These are phyloP conservation scores for Mya arenaria DNA, from an alignment of 1,140 invertebrate genomes.

Conservation along the genomic window DNA sequence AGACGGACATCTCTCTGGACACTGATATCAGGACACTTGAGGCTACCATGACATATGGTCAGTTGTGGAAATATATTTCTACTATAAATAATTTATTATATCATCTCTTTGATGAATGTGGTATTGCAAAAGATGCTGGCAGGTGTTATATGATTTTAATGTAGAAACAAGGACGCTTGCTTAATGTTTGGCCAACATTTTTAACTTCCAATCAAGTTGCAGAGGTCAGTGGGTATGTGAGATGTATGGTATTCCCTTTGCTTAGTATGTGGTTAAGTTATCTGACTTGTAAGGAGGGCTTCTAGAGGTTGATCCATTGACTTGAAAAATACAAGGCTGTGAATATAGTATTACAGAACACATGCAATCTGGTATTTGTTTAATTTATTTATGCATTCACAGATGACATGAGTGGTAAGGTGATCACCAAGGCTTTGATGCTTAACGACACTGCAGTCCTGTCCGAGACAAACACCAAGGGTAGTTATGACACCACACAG, in stretches of 20 bases:
- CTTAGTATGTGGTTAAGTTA: too few species aligned
- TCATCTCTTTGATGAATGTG: neutral
- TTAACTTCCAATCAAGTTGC: too few species aligned
- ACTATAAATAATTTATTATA: neutral
- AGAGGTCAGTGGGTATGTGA: too few species aligned
- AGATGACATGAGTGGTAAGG: slow-evolving; percentile 26
- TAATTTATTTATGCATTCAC: neutral
- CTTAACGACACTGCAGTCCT: slow-evolving; percentile 12
- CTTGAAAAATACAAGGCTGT: too few species aligned
- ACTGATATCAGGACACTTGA: slow-evolving; percentile 24
- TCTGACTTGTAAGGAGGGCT: too few species aligned
- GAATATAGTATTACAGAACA: too few species aligned
- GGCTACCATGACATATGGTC: slow-evolving; percentile 43
- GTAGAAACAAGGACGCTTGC: too few species aligned
- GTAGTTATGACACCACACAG: neutral
- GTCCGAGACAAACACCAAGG: slow-evolving; percentile 13
- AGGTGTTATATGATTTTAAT: neutral
- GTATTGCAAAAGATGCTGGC: neutral
- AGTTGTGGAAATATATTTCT: neutral
- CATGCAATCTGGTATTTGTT: too few species aligned
- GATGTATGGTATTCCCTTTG: too few species aligned
- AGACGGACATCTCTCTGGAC: slow-evolving; percentile 18
- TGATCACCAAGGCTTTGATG: slow-evolving; percentile 13
- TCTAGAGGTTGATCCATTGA: too few species aligned
- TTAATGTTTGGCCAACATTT: too few species aligned